Base-by-base conservation (phyloP, 2,888 invertebrate species). In the Leptinotarsa peninsularis region DNA sequence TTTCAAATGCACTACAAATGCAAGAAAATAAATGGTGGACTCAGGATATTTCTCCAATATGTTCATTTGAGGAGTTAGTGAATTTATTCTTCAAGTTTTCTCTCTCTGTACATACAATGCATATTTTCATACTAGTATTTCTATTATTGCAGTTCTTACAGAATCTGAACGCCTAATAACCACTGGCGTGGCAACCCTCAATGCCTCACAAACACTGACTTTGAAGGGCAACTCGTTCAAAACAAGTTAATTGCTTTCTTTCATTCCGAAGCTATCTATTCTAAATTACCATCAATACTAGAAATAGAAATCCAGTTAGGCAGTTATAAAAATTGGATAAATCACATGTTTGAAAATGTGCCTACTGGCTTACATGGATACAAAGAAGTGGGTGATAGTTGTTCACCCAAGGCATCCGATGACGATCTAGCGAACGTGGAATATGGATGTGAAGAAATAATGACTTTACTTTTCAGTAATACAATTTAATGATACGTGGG, bases 291-390 rank as follows among this genome's bases (percentile, higher is more conserved):
- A 74, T 71, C 72, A 54, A 66, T 60, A 77, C 67, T 66, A 70
- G 43, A 77, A 71, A 70, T 75, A 71, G 74, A 74, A 79, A 76
- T 77, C 79, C 77, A 77, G 79, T 79, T 77, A 72, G 15, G 49
- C 50, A 49, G 67, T 76, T 73, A 67, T 78, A 78, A 75, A 79
- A 79, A 78, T 76, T 21, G 14, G 43, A 69, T 77, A 78, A 75
- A 78, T 79, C 81, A 80, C 81, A 82, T 82, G 81, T 69, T 71
- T 70, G 77, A 74, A 82, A 81, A 81, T 82, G 80, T 81, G 81
- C 70, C 66, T 71, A 71, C 67, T 15, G 33, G 66, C 77, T 78
- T 17, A 10, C n/a, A 23, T 14, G 58, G 21, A 58, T 15, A 23
- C 21, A 23, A 15, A 17, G 18, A 58, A 58, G 58, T 21, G n/a